phyloP scores from a whole-genome alignment of 2,797 vertebrate genomes.

The Aeoliscus strigatus region DNA sequence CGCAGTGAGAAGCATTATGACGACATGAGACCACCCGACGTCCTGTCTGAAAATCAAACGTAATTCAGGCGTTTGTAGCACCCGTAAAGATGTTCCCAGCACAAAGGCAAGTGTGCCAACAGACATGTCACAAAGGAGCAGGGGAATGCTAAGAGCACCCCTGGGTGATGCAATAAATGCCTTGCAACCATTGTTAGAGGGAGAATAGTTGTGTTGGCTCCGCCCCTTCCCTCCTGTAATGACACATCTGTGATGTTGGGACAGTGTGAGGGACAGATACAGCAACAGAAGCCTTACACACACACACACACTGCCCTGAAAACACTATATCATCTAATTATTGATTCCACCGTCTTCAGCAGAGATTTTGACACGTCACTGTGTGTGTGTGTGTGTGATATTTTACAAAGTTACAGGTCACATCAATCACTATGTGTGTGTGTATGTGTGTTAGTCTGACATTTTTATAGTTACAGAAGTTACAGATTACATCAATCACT shows the following conservation, averaged over 20 bases:
- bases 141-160: slow-evolving; percentile 51
- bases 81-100: slow-evolving; percentile 5
- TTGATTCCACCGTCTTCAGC: too few species aligned
- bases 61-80: slow-evolving; percentile 11
- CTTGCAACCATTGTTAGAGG: slow-evolving; percentile 21
- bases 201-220: slow-evolving; percentile 45
- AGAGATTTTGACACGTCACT: too few species aligned
- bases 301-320: too few species aligned
- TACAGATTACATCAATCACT: too few species aligned
- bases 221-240: slow-evolving; percentile 46
- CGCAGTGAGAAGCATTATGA: slow-evolving; percentile 11
- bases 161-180: slow-evolving; percentile 49
- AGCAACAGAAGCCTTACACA: too few species aligned
- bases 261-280: not conserved
- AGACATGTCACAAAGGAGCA: slow-evolving; percentile 49
- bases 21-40: slow-evolving; percentile 38
- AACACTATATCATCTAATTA: too few species aligned
- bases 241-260: slow-evolving; percentile 63
- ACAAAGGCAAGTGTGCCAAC: slow-evolving; percentile 57
- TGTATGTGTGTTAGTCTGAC: too few species aligned
- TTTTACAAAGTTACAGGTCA: too few species aligned
- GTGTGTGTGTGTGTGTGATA: too few species aligned
- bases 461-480: too few species aligned
- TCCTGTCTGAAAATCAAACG: slow-evolving; percentile 19
- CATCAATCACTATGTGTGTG: too few species aligned